Conservation (phyloP, 2,888 invertebrate genomes). For the Drosophila multiciliata region DNA sequence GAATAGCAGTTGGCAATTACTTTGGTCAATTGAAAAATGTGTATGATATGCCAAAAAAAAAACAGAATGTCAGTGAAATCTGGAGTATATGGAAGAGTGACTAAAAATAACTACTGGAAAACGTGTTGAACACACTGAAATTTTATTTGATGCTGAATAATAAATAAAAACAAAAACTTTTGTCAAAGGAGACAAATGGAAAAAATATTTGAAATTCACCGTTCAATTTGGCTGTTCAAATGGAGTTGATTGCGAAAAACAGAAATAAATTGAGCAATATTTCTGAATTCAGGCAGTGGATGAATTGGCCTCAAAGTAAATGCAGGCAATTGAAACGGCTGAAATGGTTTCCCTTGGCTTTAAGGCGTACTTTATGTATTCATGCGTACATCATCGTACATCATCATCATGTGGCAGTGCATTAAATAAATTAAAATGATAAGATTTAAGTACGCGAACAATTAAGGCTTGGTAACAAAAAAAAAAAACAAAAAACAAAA, state of each 20-base stretch:
- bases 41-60: constrained; percentile 6
- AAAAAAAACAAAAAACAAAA: not conserved
- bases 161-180: constrained; percentile 4
- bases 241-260: constrained; percentile 8
- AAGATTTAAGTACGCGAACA: constrained; percentile 38
- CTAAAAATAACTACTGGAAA: constrained; percentile 15
- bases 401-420: constrained; percentile 31
- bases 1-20: constrained; percentile 13
- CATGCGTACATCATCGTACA: constrained; percentile 6
- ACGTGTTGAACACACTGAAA: constrained; percentile 24
- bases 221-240: constrained; percentile 4
- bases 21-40: constrained; percentile 14
- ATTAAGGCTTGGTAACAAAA: constrained; percentile 40
- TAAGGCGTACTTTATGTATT: not conserved
- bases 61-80: not conserved
- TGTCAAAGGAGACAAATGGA: not conserved
- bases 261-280: constrained; percentile 3
- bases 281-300: not conserved
- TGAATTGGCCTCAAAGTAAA: constrained; percentile 9
- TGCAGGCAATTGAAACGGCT: constrained; percentile 4
- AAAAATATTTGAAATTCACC: constrained; percentile 13
- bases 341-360: constrained; percentile 7
- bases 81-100: not conserved
- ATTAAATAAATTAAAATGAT: constrained; percentile 42
- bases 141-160: constrained; percentile 21